These are phyloP conservation scores for Euleptes europaea DNA, from an alignment of 2,113 vertebrate species.

Conservation along the genomic window DNA sequence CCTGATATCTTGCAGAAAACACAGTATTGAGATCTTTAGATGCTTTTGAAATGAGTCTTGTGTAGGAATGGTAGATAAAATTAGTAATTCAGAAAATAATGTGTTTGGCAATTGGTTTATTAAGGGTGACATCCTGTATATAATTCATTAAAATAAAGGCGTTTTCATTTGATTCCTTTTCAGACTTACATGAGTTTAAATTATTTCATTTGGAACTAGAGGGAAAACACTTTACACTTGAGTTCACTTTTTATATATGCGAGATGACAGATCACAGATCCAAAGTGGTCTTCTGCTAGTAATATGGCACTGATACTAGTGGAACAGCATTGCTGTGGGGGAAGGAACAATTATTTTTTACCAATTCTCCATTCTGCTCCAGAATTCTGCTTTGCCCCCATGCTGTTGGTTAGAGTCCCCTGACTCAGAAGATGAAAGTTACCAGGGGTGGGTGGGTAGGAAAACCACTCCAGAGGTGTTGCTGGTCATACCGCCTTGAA, in stretches of 20 bases:
- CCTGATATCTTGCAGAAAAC: neutral
- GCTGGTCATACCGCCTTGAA: too few species aligned
- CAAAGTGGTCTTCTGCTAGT: too few species aligned
- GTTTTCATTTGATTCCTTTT: neutral
- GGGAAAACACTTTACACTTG: neutral
- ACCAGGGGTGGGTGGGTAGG: too few species aligned
- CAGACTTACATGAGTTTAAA: neutral
- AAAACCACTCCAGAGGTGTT: too few species aligned
- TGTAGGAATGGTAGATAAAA: neutral
- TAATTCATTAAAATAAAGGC: conserved; percentile 7
- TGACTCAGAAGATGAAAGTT: too few species aligned
- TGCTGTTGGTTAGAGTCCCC: too few species aligned
- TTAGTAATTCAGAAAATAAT: neutral
- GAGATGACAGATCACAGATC: too few species aligned
- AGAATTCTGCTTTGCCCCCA: too few species aligned
- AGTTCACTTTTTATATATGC: neutral
- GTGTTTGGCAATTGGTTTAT: neutral
- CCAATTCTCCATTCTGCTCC: too few species aligned
- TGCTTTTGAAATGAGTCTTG: neutral
- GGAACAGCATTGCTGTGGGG: too few species aligned
- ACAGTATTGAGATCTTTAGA: neutral
- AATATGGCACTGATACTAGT: too few species aligned
- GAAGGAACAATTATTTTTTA: too few species aligned
- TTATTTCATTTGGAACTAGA: neutral
- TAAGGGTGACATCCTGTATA: neutral